phyloP scores from a whole-genome alignment of 2,113 vertebrate genomes.

The Tricholaema leucomelas region DNA sequence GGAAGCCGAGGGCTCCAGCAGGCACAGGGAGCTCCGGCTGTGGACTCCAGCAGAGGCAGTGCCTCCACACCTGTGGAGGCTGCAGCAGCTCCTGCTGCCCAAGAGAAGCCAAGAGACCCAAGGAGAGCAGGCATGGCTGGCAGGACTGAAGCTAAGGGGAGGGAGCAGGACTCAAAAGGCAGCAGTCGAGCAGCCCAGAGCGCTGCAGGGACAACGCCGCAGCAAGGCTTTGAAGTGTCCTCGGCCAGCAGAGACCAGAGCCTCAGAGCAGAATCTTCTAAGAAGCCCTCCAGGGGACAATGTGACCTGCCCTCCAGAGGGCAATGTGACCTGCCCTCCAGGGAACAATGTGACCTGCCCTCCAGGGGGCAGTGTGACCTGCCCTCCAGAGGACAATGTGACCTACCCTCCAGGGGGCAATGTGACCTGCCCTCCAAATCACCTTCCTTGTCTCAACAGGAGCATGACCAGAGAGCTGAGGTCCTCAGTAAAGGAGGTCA shows the following conservation, averaged over 20 bases:
- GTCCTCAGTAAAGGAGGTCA: neutral
- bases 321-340: neutral
- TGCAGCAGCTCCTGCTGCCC: neutral
- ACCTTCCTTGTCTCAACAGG: neutral
- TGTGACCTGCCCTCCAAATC: neutral
- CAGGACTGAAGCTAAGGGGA: constrained; percentile 13
- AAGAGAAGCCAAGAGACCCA: constrained; percentile 72
- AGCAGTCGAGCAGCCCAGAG: neutral
- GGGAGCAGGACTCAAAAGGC: neutral
- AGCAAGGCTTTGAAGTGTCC: neutral
- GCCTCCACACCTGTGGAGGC: rapidly evolving
- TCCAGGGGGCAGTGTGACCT: neutral
- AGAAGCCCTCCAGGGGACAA: neutral
- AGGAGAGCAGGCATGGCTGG: constrained; percentile 66
- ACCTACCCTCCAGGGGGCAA: neutral
- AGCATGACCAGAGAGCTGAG: neutral
- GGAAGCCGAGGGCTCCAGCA: neutral
- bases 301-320: neutral
- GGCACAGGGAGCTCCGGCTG: neutral
- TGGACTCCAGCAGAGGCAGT: neutral
- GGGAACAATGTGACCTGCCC: neutral
- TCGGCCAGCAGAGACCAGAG: neutral
- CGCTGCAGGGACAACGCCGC: neutral
- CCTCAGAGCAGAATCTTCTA: neutral
- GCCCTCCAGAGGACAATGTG: neutral